These are phyloP conservation scores for Martes martes DNA, from an alignment of 2,113 vertebrate genomes.

Conservation along the genomic window DNA sequence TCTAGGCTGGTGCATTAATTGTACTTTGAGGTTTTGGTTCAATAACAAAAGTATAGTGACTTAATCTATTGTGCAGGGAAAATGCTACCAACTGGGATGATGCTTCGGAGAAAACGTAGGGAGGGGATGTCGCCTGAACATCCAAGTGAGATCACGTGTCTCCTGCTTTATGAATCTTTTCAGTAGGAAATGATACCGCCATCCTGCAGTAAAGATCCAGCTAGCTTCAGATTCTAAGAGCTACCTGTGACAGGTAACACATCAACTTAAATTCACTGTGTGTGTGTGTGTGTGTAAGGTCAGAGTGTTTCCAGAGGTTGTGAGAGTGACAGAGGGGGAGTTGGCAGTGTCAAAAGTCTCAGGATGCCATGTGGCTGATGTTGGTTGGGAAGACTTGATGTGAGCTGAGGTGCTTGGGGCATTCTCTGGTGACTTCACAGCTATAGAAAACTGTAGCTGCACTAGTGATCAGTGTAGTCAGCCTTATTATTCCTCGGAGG, in stretches of 20 bases:
- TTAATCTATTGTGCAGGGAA: not conserved
- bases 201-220: not conserved
- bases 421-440: not conserved
- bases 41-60: not conserved
- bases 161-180: not conserved
- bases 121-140: not conserved
- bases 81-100: not conserved
- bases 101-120: not conserved
- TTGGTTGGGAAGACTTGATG: not conserved
- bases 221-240: not conserved
- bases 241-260: not conserved
- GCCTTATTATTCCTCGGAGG: not conserved
- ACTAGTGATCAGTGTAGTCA: not conserved
- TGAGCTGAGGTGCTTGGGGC: not conserved
- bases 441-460: not conserved
- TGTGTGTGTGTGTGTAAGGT: not conserved
- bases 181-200: not conserved
- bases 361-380: too few relatives aligned
- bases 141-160: not conserved
- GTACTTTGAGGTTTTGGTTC: not conserved
- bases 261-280: not conserved
- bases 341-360: not conserved
- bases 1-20: not conserved
- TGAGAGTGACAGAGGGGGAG: not conserved
- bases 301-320: not conserved